Percentiles rank a stretch among this genome's conserved stretches.
phyloP scores from a whole-genome alignment of 2,888 invertebrate genomes.

The Sphaerophoria taeniata region DNA sequence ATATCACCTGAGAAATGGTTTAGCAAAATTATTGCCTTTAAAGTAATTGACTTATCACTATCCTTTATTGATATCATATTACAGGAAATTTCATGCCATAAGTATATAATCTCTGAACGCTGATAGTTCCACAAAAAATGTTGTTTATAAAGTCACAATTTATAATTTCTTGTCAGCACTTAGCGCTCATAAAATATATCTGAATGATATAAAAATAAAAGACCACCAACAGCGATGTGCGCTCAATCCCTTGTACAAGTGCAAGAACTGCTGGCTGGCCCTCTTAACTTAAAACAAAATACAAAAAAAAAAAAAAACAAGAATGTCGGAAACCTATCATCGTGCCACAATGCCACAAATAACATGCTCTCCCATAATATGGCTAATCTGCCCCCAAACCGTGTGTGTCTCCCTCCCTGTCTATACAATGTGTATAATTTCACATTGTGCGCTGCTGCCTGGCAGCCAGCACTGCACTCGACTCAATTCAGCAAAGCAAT shows the following conservation, averaged over 20 bases:
- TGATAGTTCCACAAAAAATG: background rate
- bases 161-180: slow-evolving; percentile 22
- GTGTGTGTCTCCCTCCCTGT: background rate
- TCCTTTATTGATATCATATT: too few species aligned
- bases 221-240: slow-evolving; percentile 23
- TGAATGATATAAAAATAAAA: slow-evolving; percentile 28
- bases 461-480: background rate
- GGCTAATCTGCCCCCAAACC: slow-evolving; percentile 9
- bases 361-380: slow-evolving; percentile 21
- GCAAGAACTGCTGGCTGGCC: background rate
- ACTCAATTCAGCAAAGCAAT: background rate
- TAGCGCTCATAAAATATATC: slow-evolving; percentile 22
- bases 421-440: too few species aligned
- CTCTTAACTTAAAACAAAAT: slow-evolving; percentile 15
- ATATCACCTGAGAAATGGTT: too few species aligned
- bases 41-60: too few species aligned
- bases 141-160: slow-evolving; percentile 8
- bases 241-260: background rate
- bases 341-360: slow-evolving; percentile 30
- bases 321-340: slow-evolving; percentile 38
- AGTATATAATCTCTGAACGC: background rate
- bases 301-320: too few species aligned
- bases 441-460: slow-evolving; percentile 21
- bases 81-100: too few species aligned
- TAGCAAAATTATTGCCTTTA: too few species aligned